phyloP scores from a whole-genome alignment of 2,888 invertebrate species.

The Marronus borbonicus region DNA sequence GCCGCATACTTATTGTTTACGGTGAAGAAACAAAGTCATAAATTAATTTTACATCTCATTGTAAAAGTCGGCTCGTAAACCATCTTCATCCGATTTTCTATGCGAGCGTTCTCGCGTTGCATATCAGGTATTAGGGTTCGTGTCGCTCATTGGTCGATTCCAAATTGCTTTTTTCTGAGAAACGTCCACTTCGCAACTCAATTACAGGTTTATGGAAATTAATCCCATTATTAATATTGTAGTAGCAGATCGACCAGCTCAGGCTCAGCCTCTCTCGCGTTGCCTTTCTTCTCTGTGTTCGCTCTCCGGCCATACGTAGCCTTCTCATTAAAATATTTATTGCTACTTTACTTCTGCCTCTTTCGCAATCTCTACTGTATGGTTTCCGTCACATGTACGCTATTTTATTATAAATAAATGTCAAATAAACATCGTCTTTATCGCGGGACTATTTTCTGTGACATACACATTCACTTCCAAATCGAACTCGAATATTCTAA shows the following conservation, averaged over 20 bases:
- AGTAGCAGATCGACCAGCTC: constrained; percentile 50
- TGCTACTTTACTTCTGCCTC: constrained; percentile 49
- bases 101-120: constrained; percentile 46
- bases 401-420: constrained; percentile 52
- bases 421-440: constrained; percentile 52
- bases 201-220: constrained; percentile 55
- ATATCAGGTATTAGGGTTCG: constrained; percentile 50
- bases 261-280: constrained; percentile 43
- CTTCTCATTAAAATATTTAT: constrained; percentile 53
- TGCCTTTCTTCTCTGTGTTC: constrained; percentile 36
- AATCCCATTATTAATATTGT: constrained; percentile 54
- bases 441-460: constrained; percentile 41
- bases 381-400: constrained; percentile 48
- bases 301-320: constrained; percentile 37
- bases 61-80: constrained; percentile 57
- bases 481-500: constrained; percentile 45
- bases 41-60: constrained; percentile 59
- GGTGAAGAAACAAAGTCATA: constrained; percentile 55
- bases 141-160: constrained; percentile 52
- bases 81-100: constrained; percentile 57
- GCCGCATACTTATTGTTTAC: constrained; percentile 57
- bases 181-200: constrained; percentile 53
- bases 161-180: constrained; percentile 54
- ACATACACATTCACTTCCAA: constrained; percentile 42
- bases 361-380: constrained; percentile 44